A percentile compares a stretch with the other conserved stretches of the same genome.
These are phyloP conservation scores for Dryococelus australis DNA, from an alignment of 2,888 invertebrate species.

Conservation along the genomic window DNA sequence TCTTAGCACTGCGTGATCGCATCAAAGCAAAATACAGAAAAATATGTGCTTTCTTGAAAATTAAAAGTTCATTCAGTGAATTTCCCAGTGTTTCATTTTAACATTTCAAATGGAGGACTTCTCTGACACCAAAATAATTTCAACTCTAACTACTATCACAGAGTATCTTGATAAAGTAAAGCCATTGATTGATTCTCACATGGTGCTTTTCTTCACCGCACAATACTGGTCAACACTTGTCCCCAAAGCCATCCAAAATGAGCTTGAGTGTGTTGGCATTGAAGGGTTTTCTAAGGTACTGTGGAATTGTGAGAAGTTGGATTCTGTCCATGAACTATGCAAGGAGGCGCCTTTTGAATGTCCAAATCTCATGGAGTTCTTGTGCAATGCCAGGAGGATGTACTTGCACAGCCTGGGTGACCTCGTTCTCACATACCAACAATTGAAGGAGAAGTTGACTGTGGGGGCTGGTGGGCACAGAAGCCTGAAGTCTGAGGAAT, in stretches of 20 bases:
- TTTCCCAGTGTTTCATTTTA: conserved; percentile 67
- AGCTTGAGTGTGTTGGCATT: conserved; percentile 57
- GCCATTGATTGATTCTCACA: conserved; percentile 76
- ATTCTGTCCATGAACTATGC: background rate
- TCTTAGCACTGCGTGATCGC: conserved; percentile 66
- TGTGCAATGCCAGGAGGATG: conserved; percentile 32
- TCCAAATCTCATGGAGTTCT: conserved; percentile 31
- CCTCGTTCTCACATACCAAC: conserved; percentile 2
- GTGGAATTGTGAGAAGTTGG: background rate
- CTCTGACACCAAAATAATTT: conserved; percentile 23
- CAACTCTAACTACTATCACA: conserved; percentile 60
- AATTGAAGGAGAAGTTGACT: conserved; percentile 24
- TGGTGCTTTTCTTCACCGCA: conserved; percentile 76
- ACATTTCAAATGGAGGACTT: conserved; percentile 23
- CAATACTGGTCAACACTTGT: conserved; percentile 70
- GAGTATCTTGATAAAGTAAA: conserved; percentile 64
- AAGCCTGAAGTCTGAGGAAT: background rate
- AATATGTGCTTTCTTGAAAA: conserved; percentile 71
- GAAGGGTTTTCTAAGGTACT: conserved; percentile 33
- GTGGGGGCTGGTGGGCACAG: background rate
- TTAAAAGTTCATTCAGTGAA: conserved; percentile 65
- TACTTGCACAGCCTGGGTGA: conserved; percentile 20
- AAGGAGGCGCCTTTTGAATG: background rate
- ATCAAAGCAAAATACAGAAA: conserved; percentile 75
- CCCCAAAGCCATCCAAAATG: conserved; percentile 62